These are phyloP conservation scores for Sinocyclocheilus grahami DNA, from an alignment of 2,113 vertebrate genomes.

Conservation along the genomic window DNA sequence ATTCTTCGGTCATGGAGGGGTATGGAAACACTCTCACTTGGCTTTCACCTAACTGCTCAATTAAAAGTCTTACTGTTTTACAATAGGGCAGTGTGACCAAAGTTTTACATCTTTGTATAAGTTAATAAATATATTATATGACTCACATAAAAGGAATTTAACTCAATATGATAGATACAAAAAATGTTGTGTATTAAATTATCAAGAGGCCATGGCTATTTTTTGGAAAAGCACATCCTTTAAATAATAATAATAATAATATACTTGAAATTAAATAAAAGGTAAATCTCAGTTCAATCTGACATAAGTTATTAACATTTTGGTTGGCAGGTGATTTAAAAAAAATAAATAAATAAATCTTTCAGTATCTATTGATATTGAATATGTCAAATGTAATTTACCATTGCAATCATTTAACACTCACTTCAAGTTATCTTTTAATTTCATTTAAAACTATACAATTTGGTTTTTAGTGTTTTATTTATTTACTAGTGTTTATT, in stretches of 20 bases:
- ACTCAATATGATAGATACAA: not conserved
- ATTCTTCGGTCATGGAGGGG: slow-evolving; percentile 98
- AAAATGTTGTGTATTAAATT: not conserved
- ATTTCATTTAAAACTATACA: not conserved
- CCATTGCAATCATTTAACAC: not conserved
- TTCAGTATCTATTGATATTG: not conserved
- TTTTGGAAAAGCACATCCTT: too few relatives aligned
- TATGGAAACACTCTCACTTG: slow-evolving; percentile 68
- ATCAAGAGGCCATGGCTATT: too few relatives aligned
- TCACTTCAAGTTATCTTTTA: not conserved
- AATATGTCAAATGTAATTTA: not conserved
- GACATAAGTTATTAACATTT: not conserved
- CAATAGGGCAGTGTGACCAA: too few relatives aligned
- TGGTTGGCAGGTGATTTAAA: not conserved
- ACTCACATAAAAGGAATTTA: not conserved
- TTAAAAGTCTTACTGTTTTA: not conserved
- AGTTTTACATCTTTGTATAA: too few relatives aligned
- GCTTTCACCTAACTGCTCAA: not conserved
- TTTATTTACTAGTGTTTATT: not conserved
- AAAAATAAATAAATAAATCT: not conserved
- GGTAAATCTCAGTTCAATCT: too few relatives aligned
- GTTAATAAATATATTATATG: not conserved
- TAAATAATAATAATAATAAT: too few relatives aligned
- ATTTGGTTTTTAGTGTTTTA: not conserved
- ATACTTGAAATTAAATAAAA: too few relatives aligned